Percentiles rank a stretch among this genome's conserved stretches.
Evolutionary conservation across 1,140 invertebrate genomes (phyloP).

Genomic region (Drosophila kepulauana): DNA sequence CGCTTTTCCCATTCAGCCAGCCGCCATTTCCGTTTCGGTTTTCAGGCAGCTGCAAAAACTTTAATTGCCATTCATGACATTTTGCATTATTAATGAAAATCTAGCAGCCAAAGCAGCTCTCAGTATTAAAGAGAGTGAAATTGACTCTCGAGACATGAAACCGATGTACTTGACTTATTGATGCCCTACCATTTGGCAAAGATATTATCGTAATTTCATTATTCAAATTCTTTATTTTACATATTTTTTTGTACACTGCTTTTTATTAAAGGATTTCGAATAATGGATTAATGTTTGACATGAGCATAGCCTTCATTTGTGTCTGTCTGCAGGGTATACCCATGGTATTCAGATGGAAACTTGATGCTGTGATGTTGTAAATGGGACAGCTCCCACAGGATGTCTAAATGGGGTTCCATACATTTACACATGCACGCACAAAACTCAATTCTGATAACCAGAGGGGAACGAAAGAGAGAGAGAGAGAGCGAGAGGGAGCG

Average conservation of each 20-base stretch:
- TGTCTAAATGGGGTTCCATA: constrained; percentile 23
- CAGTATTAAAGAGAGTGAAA: neutral
- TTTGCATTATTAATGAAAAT: constrained; percentile 46
- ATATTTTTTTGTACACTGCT: too few relatives aligned
- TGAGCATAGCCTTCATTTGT: neutral
- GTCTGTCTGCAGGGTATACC: constrained; percentile 16
- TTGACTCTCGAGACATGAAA: neutral
- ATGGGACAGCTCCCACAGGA: constrained; percentile 68
- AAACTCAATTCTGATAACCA: constrained; percentile 11
- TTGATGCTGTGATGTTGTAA: constrained; percentile 35
- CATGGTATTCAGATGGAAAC: constrained; percentile 22
- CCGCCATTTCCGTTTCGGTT: constrained; percentile 47
- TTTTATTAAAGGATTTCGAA: too few relatives aligned
- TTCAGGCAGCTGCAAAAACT: constrained; percentile 29
- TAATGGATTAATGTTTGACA: too few relatives aligned
- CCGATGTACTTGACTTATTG: neutral
- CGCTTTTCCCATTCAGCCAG: constrained; percentile 32
- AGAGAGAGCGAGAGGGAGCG: neutral
- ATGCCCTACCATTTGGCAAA: neutral
- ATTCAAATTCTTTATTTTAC: too few relatives aligned
- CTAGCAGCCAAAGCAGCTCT: constrained; percentile 11
- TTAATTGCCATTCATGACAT: constrained; percentile 46
- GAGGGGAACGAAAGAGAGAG: neutral
- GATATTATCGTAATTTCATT: too few relatives aligned
- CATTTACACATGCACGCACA: constrained; percentile 10